Conservation (phyloP, 2,797 vertebrate species). For the Poliocrania exsul region DNA sequence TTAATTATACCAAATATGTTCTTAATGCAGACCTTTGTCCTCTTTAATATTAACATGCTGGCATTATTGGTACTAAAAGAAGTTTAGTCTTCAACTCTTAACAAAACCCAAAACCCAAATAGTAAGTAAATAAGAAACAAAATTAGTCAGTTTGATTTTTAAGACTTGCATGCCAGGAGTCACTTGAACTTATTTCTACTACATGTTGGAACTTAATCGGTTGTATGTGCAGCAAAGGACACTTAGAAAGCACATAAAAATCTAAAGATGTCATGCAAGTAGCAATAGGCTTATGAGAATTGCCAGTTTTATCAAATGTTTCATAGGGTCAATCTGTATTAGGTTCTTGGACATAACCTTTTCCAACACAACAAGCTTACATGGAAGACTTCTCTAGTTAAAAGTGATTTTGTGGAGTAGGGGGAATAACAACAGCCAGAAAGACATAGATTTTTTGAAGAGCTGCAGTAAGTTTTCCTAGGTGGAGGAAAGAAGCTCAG, state of each 20-base stretch:
- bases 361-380: neutral
- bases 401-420: neutral
- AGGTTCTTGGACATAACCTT: neutral
- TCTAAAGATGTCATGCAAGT: neutral
- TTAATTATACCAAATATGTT: neutral
- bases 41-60: neutral
- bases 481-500: neutral
- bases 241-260: neutral
- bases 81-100: neutral
- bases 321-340: neutral
- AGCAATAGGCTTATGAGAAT: neutral
- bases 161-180: neutral
- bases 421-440: neutral
- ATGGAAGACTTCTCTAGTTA: neutral
- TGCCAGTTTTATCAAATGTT: neutral
- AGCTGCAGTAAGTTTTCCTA: neutral
- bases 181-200: neutral
- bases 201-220: neutral
- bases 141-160: accelerated
- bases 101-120: neutral
- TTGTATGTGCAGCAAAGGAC: neutral
- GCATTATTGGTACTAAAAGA: neutral
- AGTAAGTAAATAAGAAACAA: neutral
- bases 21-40: neutral
- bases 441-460: neutral